These are phyloP conservation scores for Paracentrotus lividus DNA, from an alignment of 53 echinoderm and acorn worm genomes.

Conservation along the genomic window DNA sequence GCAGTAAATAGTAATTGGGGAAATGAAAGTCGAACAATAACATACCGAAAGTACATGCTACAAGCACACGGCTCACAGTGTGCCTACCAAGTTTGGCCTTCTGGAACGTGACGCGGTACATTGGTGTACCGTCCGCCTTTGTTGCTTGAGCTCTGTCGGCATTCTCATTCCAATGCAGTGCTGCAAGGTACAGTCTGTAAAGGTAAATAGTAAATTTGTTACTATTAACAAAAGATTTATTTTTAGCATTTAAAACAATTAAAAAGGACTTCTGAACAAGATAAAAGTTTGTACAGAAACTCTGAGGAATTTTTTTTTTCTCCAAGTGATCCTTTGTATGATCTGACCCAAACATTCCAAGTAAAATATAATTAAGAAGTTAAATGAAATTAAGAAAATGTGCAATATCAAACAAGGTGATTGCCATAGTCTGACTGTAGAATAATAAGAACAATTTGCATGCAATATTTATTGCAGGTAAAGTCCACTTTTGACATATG, in stretches of 20 bases:
- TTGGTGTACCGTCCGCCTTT: slow-evolving; percentile 37
- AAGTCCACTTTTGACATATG: no score
- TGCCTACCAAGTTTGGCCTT: slow-evolving; percentile 61
- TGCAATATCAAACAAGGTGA: no score
- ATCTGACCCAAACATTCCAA: background rate
- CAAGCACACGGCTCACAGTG: slow-evolving; percentile 45
- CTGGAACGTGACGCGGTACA: slow-evolving; percentile 41
- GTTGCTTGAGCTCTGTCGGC: slow-evolving; percentile 57
- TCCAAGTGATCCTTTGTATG: no score
- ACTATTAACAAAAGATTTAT: background rate
- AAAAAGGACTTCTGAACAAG: background rate
- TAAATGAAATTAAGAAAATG: background rate
- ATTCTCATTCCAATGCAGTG: slow-evolving; percentile 78
- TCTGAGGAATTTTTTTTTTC: no score
- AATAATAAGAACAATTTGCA: no score
- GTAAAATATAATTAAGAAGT: background rate
- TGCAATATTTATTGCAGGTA: no score
- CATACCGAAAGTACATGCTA: slow-evolving; percentile 67
- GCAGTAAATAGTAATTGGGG: background rate
- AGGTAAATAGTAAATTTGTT: background rate
- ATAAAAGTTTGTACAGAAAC: background rate
- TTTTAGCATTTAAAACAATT: background rate
- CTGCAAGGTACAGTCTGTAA: slow-evolving; percentile 70
- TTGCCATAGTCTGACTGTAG: no score
- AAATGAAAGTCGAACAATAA: background rate